Percentiles rank a stretch among this genome's conserved stretches.
These are phyloP conservation scores for Poeciliopsis infans DNA, from an alignment of 2,797 vertebrate genomes.

Conservation along the genomic window DNA sequence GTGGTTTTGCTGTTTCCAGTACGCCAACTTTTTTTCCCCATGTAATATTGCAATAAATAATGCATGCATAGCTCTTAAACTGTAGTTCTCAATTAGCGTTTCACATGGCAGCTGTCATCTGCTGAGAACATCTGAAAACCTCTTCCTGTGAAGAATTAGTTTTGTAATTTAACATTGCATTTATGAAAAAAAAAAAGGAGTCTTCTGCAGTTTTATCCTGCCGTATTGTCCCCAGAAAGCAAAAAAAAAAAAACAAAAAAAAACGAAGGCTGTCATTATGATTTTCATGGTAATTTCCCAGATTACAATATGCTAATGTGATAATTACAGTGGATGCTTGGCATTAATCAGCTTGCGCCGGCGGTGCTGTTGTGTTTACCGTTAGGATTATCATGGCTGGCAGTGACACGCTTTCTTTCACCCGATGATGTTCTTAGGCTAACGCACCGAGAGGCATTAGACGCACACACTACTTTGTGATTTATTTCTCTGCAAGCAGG, in stretches of 20 bases:
- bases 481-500: slow-evolving; percentile 18
- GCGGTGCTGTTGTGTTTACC: slow-evolving; percentile 60
- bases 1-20: slow-evolving; percentile 34
- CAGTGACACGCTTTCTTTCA: slow-evolving; percentile 11
- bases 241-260: slow-evolving; percentile 24
- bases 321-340: slow-evolving; percentile 73
- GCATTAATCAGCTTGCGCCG: slow-evolving; percentile 67
- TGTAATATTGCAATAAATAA: slow-evolving; percentile 61
- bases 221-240: slow-evolving; percentile 39
- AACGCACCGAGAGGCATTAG: slow-evolving; percentile 29
- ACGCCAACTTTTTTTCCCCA: slow-evolving; percentile 33
- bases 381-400: slow-evolving; percentile 48
- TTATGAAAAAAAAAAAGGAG: slow-evolving; percentile 6
- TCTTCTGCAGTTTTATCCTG: slow-evolving; percentile 36
- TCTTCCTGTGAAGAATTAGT: slow-evolving; percentile 19
- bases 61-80: slow-evolving; percentile 44
- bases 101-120: slow-evolving; percentile 17
- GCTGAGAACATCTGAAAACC: slow-evolving; percentile 11
- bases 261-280: slow-evolving; percentile 57
- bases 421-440: slow-evolving; percentile 25
- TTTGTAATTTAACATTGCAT: slow-evolving; percentile 58
- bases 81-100: slow-evolving; percentile 2
- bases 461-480: slow-evolving; percentile 16
- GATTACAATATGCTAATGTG: slow-evolving; percentile 80
- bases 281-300: slow-evolving; percentile 77